Evolutionary conservation across 2,888 invertebrate genomes (phyloP).

Genomic region (Heliconius ismenius): DNA sequence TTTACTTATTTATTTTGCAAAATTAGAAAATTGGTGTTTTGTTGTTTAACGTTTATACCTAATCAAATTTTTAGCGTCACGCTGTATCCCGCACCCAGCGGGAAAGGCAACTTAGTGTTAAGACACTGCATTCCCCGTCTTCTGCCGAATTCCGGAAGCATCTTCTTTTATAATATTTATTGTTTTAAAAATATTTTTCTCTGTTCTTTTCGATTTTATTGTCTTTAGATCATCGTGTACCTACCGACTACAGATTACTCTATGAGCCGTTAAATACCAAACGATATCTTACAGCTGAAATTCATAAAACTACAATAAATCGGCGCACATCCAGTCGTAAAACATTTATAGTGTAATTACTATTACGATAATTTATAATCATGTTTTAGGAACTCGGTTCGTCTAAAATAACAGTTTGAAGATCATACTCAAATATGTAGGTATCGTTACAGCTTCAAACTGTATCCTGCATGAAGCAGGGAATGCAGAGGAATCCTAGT

Average conservation of each 20-base stretch:
- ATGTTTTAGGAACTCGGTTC: slow-evolving; percentile 12
- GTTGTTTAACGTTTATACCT: background rate
- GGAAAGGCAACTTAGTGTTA: no score
- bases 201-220: no score
- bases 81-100: no score
- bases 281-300: slow-evolving; percentile 3
- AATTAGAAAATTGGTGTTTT: background rate
- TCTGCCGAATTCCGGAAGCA: no score
- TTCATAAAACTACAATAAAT: slow-evolving; percentile 10
- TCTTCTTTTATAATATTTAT: no score
- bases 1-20: background rate
- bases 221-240: no score
- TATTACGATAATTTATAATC: slow-evolving; percentile 24
- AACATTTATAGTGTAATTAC: slow-evolving; percentile 20
- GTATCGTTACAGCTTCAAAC: no score
- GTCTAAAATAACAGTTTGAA: slow-evolving; percentile 40
- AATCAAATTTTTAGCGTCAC: no score
- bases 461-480: no score
- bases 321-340: slow-evolving; percentile 6
- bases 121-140: no score
- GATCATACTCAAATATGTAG: slow-evolving; percentile 68
- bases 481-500: no score
- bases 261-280: background rate
- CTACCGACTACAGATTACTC: background rate
- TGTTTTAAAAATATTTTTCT: no score